Evolutionary conservation across 2,888 invertebrate species (phyloP).

Genomic region (Abrostola tripartita): DNA sequence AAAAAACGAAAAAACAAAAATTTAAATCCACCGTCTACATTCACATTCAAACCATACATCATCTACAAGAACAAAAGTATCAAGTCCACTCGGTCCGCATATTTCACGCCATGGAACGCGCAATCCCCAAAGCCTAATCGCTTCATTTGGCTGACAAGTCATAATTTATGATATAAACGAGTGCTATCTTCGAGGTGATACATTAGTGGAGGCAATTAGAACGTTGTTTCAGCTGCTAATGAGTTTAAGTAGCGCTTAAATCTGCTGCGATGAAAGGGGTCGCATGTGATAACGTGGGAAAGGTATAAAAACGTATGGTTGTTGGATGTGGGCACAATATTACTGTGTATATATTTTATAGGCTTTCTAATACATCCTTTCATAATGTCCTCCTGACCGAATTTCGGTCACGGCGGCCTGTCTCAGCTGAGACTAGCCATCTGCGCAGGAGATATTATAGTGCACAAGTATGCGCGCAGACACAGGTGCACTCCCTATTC

Average conservation of each 20-base stretch:
- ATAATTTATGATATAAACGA: conserved; percentile 78
- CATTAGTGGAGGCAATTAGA: conserved; percentile 40
- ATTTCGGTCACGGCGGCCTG: too few species aligned
- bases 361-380: too few species aligned
- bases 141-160: conserved; percentile 80
- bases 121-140: conserved; percentile 79
- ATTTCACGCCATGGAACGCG: conserved; percentile 58
- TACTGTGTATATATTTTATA: too few species aligned
- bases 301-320: neutral
- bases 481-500: too few species aligned
- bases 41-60: neutral
- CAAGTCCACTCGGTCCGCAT: conserved; percentile 53
- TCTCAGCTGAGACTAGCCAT: too few species aligned
- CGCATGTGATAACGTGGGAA: conserved; percentile 10
- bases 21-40: neutral
- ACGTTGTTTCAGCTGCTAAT: conserved; percentile 33
- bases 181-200: conserved; percentile 58
- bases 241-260: conserved; percentile 46
- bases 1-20: too few species aligned
- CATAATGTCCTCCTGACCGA: too few species aligned
- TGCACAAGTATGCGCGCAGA: too few species aligned
- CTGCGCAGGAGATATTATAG: too few species aligned
- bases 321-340: neutral
- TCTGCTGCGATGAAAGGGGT: conserved; percentile 8
- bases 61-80: conserved; percentile 55